Evolutionary conservation across 2,797 vertebrate genomes (phyloP), one percentile per base, ranked within the genome.

Genomic region (Onychomys torridus): DNA sequence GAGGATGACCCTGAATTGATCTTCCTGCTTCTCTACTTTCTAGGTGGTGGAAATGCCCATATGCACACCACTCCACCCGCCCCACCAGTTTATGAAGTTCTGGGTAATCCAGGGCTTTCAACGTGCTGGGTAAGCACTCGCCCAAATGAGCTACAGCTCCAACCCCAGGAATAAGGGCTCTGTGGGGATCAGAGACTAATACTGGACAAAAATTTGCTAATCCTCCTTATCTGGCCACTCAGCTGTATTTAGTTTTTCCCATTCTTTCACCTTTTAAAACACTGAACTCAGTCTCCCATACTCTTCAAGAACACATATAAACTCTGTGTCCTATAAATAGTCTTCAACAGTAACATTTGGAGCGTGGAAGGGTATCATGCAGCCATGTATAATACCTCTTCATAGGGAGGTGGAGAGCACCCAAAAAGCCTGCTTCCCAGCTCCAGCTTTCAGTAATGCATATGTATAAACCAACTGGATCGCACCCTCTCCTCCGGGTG

Each of bases 231-330:
- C 71, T 93, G 71, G 77, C 67, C 82, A 76, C 52, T 63, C 57
- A n/a, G 77, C 57, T 93, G 86, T 76, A 23, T 73, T 94, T 83
- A 63, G 63, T 14, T 40, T 13, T 61, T 71, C 34, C 40, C 10
- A 11, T 69, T 86, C 29, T 88, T 94, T 67, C 71, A 13, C 67
- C 91, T 86, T 92, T 65, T 91, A 34, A 46, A 46, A 40, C 49
- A 40, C 1, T 43, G 46, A 84, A 85, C 10, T 40, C 65, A 5
- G 37, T 79, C 96, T 95, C 88, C 34, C 82, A 86, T 59, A 61
- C 55, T 88, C 75, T 94, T 92, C 37, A 59, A 93, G 84, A 94
- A 86, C 86, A 69, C 19, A 69, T 40, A 23, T 94, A 83, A 93
- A 92, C 81, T 63, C 61, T 14, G 13, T 69, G 89, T 69, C 43